Base-by-base conservation (phyloP, 2,113 vertebrate species). In the Labrus mixtus region DNA sequence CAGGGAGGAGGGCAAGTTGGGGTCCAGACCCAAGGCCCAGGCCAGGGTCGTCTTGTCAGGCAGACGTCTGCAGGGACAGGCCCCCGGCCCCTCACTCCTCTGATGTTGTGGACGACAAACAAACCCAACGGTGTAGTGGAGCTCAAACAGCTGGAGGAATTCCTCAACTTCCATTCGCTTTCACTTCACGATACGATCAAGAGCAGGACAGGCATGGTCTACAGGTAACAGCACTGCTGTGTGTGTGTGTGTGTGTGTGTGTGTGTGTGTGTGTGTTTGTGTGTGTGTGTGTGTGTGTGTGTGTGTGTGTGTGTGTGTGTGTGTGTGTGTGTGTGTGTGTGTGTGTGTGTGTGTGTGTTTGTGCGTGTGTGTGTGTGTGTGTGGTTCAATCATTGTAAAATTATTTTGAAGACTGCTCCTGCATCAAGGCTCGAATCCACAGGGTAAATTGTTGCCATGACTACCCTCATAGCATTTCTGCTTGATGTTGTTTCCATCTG, bases 131-230 rank as follows among this genome's bases (percentile, higher is more conserved):
- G 5, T 0, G 59, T 70, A 3, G 5, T 33, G 0, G 94, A 97
- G 76, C 86, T 94, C 51, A 96, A 95, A 57, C 87, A 91, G 33
- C 89, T 97, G 90, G 95, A 97, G 87, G 94, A 90, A 87, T 96
- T 97, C 84, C 92, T 96, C 70, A 93, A 92, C 46, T 87, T 92
- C 25, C 96, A 97, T 9, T 92, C 95, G 19, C 23, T 98, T 76
- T 95, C 94, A 0, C 82, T 95, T 84, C 95, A 95, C 0, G 94
- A 96, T 62, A 95, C 95, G 1, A 88, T 93, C 72, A 93, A 78
- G 68, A 94, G 88, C 4, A 77, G 84, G 85, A 96, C 95, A 0
- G 94, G 95, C 60, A 97, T 97, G 97, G 33, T 78, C 6, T 97
- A 97, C 96, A 99, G 97, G 97, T 98, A 96, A 87, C 56, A 48